A percentile compares a stretch with the other conserved stretches of the same genome.
These are phyloP conservation scores for Netelia inedita DNA, from an alignment of 2,888 invertebrate genomes.

Conservation along the genomic window DNA sequence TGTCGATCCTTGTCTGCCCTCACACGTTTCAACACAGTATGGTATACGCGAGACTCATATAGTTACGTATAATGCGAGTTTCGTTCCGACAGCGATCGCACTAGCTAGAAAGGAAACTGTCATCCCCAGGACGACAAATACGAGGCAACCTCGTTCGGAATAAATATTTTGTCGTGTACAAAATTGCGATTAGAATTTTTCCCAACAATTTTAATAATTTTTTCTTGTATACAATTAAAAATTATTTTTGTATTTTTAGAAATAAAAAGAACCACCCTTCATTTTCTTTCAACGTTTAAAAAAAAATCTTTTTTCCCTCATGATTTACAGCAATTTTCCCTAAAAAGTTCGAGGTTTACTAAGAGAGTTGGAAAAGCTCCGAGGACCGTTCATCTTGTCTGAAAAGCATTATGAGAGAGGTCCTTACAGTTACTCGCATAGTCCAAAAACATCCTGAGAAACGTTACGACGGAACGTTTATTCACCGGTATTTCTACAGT, in stretches of 20 bases:
- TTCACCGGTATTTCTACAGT: conserved; percentile 6
- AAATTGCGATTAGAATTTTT: not conserved
- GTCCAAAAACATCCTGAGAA: not conserved
- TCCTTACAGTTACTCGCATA: not conserved
- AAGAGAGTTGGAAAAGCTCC: too few species aligned
- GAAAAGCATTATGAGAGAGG: not conserved
- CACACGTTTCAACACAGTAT: not conserved
- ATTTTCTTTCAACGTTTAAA: not conserved
- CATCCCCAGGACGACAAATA: too few species aligned
- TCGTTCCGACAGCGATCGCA: not conserved
- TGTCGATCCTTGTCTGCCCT: conserved; percentile 3
- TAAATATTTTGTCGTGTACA: not conserved
- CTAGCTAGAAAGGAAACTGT: not conserved
- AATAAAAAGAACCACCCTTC: too few species aligned
- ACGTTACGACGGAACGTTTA: conserved; percentile 23
- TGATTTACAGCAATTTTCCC: too few species aligned
- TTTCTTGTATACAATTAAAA: not conserved
- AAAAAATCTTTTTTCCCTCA: not conserved
- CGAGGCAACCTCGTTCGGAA: not conserved
- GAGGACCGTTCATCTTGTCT: not conserved
- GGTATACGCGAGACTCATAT: too few species aligned
- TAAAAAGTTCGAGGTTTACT: too few species aligned
- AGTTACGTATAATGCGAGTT: too few species aligned
- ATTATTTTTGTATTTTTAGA: not conserved
- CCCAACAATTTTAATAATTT: not conserved